Evolutionary conservation across 1,140 invertebrate species (phyloP).

Genomic region (Camponotus pennsylvanicus): DNA sequence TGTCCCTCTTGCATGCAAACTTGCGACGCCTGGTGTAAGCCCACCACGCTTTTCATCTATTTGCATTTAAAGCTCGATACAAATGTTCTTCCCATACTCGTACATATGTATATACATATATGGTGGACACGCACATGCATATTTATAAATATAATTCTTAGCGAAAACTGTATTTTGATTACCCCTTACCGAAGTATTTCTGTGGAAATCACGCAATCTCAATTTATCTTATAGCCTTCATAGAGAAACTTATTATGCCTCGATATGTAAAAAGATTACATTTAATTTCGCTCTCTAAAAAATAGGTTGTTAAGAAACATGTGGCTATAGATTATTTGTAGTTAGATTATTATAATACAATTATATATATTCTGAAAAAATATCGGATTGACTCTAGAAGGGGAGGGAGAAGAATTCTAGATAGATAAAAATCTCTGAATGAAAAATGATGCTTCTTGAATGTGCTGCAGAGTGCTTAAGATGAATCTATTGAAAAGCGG

Average conservation of each 20-base stretch:
- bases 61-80: slow-evolving; percentile 54
- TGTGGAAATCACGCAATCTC: neutral
- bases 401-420: neutral
- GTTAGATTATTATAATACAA: neutral
- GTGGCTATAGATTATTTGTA: neutral
- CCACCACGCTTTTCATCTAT: slow-evolving; percentile 48
- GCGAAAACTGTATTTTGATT: neutral
- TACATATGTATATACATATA: neutral
- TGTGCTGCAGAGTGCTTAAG: neutral
- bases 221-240: neutral
- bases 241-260: neutral
- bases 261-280: neutral
- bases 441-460: neutral
- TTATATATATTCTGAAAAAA: neutral
- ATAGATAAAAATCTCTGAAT: neutral
- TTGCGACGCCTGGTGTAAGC: slow-evolving; percentile 32
- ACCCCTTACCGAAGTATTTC: neutral
- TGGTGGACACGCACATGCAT: neutral
- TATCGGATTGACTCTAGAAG: neutral
- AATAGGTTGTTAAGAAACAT: neutral
- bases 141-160: slow-evolving; percentile 43
- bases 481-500: slow-evolving; percentile 4
- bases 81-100: neutral
- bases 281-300: neutral
- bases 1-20: slow-evolving; percentile 38